Evolutionary conservation across 2,797 vertebrate species (phyloP), one percentile per base, ranked within the genome.

Genomic region (Antrozous pallidus): DNA sequence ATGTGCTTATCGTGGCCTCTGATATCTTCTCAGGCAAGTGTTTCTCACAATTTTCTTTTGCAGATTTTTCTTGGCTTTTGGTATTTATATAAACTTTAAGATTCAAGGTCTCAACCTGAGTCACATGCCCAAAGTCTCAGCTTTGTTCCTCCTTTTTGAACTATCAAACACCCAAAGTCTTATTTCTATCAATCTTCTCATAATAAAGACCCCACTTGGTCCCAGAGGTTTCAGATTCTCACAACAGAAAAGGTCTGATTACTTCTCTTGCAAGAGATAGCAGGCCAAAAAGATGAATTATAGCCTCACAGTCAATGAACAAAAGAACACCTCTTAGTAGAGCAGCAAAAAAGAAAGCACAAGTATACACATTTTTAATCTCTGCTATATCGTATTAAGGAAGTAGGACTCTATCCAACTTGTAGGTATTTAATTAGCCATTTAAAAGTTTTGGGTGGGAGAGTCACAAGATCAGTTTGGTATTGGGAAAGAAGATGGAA

Each of bases 381-480:
- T 54, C 89, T 67, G 38, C 36, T 88, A 6, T 88, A 91, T 70
- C 88, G 49, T 42, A 90, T 96, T 95, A 94, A 95, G 93, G 94
- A 92, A 96, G 75, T 51, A 84, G 94, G 88, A 40, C 61, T 92
- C 74, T 79, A 45, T 63, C 84, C 79, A 94, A 42, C 33, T 20
- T 78, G 33, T 17, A 87, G 61, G 54, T 69, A 85, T 94, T 86
- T 91, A 22, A 54, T 77, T 92, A 89, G 71, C 54, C 70, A 94
- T 89, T 84, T 94, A 56, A 92, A 91, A 87, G 83, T 91, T 92
- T 92, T 73, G 58, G 67, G 70, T 86, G 83, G 40, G 85, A 85
- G 70, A 86, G 73, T 94, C 75, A 93, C 58, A 93, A 67, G 89
- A 63, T 86, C 18, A 77, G 14, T 77, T 93, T 94, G 89, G 70